A percentile compares a stretch with the other conserved stretches of the same genome.
Conservation (phyloP, 2,888 invertebrate species). For the Tuberolachnus salignus region DNA sequence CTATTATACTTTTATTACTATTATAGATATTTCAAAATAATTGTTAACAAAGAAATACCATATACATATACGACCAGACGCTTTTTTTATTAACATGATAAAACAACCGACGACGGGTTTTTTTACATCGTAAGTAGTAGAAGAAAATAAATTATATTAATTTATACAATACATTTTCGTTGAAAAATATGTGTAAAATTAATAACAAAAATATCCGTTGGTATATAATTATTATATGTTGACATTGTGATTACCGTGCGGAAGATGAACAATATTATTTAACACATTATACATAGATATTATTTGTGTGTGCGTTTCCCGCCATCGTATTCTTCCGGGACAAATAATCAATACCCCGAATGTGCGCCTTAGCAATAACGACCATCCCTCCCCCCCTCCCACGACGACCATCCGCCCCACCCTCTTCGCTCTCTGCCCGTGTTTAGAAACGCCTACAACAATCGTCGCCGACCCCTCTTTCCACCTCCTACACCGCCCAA, state of each 20-base stretch:
- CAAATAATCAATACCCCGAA: constrained; percentile 55
- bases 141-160: too few relatives aligned
- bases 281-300: not conserved
- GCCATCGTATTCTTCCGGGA: constrained; percentile 50
- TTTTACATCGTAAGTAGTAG: too few relatives aligned
- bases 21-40: too few relatives aligned
- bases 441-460: constrained; percentile 41
- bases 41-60: too few relatives aligned
- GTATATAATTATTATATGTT: too few relatives aligned
- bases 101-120: too few relatives aligned
- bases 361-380: constrained; percentile 55
- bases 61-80: too few relatives aligned
- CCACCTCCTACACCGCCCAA: not conserved
- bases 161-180: too few relatives aligned
- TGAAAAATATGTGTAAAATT: too few relatives aligned
- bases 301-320: constrained; percentile 39
- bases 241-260: not conserved
- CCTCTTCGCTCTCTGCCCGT: not conserved
- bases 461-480: not conserved
- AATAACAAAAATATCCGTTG: too few relatives aligned
- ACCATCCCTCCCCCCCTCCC: constrained; percentile 30
- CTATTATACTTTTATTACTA: too few relatives aligned
- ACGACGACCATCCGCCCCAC: constrained; percentile 30
- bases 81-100: too few relatives aligned
- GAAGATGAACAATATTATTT: constrained; percentile 2